Evolutionary conservation across 2,797 vertebrate genomes (phyloP).

Genomic region (Galago senegalensis): DNA sequence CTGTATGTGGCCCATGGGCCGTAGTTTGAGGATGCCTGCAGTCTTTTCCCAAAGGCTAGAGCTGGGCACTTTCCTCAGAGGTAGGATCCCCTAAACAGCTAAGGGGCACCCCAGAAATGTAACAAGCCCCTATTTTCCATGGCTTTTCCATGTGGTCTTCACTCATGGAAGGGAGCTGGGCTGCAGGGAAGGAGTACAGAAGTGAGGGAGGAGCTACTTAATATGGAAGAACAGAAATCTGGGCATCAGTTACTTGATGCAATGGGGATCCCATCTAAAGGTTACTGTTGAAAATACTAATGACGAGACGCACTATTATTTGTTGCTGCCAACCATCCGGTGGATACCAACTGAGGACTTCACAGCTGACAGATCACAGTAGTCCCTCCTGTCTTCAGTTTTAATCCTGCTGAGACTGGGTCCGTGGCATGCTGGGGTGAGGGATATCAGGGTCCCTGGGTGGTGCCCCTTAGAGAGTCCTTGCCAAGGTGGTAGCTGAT

Average conservation of each 20-base stretch:
- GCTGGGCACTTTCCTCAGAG: background rate
- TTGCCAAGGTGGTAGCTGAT: too few relatives aligned
- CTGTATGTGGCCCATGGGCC: too few relatives aligned
- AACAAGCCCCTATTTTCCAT: background rate
- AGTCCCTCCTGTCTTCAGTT: background rate
- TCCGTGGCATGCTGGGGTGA: background rate
- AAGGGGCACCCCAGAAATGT: rapidly evolving
- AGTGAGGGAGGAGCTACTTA: background rate
- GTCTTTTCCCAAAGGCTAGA: background rate
- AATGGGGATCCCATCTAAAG: background rate
- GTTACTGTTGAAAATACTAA: background rate
- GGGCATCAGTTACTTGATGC: background rate
- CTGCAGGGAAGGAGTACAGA: background rate
- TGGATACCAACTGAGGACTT: background rate
- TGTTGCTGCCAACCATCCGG: background rate
- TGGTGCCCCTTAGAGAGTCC: background rate
- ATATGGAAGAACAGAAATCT: background rate
- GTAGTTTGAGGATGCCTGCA: too few relatives aligned
- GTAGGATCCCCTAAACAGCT: background rate
- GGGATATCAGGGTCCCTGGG: background rate
- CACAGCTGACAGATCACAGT: background rate
- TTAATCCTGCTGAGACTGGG: background rate
- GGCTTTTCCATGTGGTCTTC: background rate
- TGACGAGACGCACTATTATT: background rate
- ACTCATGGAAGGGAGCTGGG: background rate